Evolutionary conservation across 1,140 invertebrate genomes (phyloP).

Genomic region (Drosophila kurseongensis): DNA sequence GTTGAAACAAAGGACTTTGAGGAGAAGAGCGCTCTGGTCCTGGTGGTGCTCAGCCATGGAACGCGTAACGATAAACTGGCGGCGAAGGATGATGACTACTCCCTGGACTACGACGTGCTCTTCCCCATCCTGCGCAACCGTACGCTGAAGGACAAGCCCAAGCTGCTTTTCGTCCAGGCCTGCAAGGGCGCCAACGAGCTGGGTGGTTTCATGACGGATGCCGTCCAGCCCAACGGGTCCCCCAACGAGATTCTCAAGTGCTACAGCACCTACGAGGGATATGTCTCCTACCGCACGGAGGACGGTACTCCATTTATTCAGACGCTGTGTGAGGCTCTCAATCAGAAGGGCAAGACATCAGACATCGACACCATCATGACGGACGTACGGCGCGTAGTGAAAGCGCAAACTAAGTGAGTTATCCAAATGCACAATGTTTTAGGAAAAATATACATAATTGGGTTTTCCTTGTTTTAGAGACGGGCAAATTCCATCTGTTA

Average conservation of each 20-base stretch:
- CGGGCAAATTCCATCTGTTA: slow-evolving; percentile 73
- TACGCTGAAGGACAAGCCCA: slow-evolving; percentile 68
- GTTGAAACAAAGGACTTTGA: slow-evolving; percentile 71
- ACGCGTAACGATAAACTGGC: slow-evolving; percentile 54
- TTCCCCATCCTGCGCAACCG: slow-evolving; percentile 73
- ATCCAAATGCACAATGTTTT: background rate
- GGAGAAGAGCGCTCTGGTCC: slow-evolving; percentile 53
- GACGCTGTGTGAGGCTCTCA: slow-evolving; percentile 63
- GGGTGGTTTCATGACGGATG: slow-evolving; percentile 66
- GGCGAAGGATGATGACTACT: slow-evolving; percentile 71
- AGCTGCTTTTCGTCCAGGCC: slow-evolving; percentile 78
- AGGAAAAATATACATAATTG: background rate
- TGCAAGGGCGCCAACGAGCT: slow-evolving; percentile 65
- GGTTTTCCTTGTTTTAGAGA: slow-evolving; percentile 57
- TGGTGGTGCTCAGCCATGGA: slow-evolving; percentile 65
- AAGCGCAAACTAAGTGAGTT: slow-evolving; percentile 60
- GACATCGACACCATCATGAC: slow-evolving; percentile 65
- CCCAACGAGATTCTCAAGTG: slow-evolving; percentile 79
- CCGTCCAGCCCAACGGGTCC: slow-evolving; percentile 47
- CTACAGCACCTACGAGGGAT: slow-evolving; percentile 82
- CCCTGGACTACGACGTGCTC: slow-evolving; percentile 67
- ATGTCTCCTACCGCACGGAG: slow-evolving; percentile 71
- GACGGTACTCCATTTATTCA: slow-evolving; percentile 77
- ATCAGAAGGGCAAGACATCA: slow-evolving; percentile 33
- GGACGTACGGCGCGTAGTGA: slow-evolving; percentile 49